A percentile compares a stretch with the other conserved stretches of the same genome.
Evolutionary conservation across 2,113 vertebrate genomes (phyloP).

Genomic region (Trichechus manatus): DNA sequence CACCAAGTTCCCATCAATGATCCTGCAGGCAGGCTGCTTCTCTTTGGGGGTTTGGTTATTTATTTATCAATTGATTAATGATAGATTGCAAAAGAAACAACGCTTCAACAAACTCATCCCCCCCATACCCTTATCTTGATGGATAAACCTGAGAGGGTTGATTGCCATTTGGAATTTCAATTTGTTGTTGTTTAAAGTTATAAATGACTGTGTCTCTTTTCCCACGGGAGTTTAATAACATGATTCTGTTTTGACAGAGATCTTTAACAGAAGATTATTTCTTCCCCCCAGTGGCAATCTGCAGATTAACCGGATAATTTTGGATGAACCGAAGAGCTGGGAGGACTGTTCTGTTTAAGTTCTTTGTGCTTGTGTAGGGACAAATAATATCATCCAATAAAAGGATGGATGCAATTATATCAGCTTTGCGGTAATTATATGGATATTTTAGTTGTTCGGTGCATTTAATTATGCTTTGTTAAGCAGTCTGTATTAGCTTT

Average conservation of each 20-base stretch:
- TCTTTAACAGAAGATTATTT: conserved; percentile 70
- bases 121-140: background rate
- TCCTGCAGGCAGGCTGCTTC: background rate
- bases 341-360: conserved; percentile 56
- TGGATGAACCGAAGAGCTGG: conserved; percentile 15
- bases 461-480: conserved; percentile 84
- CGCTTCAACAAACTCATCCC: background rate
- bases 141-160: background rate
- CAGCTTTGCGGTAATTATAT: conserved; percentile 81
- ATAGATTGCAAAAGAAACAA: background rate
- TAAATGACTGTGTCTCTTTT: background rate
- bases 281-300: conserved; percentile 60
- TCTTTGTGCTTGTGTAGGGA: conserved; percentile 66
- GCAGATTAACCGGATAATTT: conserved; percentile 76
- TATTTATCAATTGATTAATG: background rate
- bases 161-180: background rate
- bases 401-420: conserved; percentile 77
- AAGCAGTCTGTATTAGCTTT: conserved; percentile 73
- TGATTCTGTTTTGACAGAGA: conserved; percentile 52
- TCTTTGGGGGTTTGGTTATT: background rate
- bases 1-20: background rate
- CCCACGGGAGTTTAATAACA: conserved; percentile 55
- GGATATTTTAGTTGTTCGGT: conserved; percentile 81
- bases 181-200: background rate
- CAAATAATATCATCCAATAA: conserved; percentile 73